phyloP scores from a whole-genome alignment of 2,888 invertebrate genomes.

The Perithous albicinctus region DNA sequence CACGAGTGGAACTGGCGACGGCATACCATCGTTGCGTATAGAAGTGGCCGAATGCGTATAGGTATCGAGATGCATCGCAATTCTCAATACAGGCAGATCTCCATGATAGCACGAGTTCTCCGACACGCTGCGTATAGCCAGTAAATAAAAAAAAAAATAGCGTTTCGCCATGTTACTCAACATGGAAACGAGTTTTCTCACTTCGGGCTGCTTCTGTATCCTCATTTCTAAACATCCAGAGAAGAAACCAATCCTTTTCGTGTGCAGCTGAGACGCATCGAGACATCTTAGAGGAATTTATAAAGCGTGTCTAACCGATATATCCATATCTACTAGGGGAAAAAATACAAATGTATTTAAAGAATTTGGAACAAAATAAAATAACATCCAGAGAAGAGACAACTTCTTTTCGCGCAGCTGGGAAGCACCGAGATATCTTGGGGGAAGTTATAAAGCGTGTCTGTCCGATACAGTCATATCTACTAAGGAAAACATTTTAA shows the following conservation, averaged over 20 bases:
- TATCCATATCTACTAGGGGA: constrained; percentile 13
- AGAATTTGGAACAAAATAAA: background rate
- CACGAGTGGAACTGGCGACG: constrained; percentile 37
- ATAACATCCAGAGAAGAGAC: too few relatives aligned
- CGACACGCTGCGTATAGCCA: constrained; percentile 36
- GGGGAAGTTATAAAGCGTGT: too few relatives aligned
- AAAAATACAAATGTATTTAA: too few relatives aligned
- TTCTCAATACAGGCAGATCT: constrained; percentile 50
- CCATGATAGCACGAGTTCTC: constrained; percentile 38
- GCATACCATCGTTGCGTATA: constrained; percentile 41
- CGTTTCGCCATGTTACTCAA: constrained; percentile 55
- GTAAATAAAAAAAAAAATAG: constrained; percentile 6
- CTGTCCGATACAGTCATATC: too few relatives aligned
- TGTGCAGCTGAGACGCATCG: background rate
- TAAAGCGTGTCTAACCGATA: background rate
- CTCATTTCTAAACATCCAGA: constrained; percentile 10
- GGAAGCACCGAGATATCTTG: too few relatives aligned
- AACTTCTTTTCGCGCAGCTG: too few relatives aligned
- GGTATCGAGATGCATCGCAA: constrained; percentile 56
- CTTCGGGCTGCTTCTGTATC: constrained; percentile 13
- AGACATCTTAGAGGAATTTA: background rate
- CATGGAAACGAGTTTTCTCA: constrained; percentile 58
- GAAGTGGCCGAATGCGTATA: constrained; percentile 12
- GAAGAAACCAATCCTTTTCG: constrained; percentile 29
- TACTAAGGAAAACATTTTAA: too few relatives aligned